A percentile compares a stretch with the other conserved stretches of the same genome.
Conservation (phyloP, 2,797 vertebrate species). For the Forpus xanthops region DNA sequence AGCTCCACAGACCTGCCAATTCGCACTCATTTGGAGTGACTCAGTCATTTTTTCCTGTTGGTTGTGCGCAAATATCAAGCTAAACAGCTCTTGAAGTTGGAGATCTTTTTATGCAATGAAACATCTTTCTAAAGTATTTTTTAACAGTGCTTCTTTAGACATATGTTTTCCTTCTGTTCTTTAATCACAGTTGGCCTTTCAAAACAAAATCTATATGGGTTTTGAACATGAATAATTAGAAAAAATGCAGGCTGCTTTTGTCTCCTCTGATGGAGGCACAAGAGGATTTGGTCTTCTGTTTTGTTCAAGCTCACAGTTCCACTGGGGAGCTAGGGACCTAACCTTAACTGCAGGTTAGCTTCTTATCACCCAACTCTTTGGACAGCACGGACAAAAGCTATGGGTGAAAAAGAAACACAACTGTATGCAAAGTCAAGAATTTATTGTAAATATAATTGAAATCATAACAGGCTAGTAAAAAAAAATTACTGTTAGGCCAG, state of each 20-base stretch:
- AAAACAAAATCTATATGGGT: constrained; percentile 56
- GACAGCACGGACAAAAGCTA: not conserved
- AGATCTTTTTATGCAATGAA: not conserved
- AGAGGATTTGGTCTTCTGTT: not conserved
- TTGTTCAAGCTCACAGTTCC: not conserved
- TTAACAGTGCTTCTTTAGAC: constrained; percentile 34
- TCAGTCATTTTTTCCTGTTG: constrained; percentile 62
- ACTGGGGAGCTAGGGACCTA: not conserved
- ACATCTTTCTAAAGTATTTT: constrained; percentile 38
- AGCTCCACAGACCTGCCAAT: constrained; percentile 57
- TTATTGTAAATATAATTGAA: not conserved
- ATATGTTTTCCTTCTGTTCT: constrained; percentile 69
- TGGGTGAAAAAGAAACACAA: not conserved
- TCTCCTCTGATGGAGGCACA: not conserved
- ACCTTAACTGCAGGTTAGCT: not conserved
- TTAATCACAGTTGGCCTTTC: constrained; percentile 61
- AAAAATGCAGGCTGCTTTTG: not conserved
- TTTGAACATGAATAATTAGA: constrained; percentile 44
- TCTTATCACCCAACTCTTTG: not conserved
- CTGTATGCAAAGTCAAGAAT: not conserved
- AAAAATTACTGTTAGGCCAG: not conserved
- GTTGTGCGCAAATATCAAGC: constrained; percentile 39
- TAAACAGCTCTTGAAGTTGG: constrained; percentile 36
- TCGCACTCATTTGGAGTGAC: constrained; percentile 48
- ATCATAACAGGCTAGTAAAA: not conserved